Evolutionary conservation across 2,113 vertebrate species (phyloP), one percentile per base, ranked within the genome.

Genomic region (Hemiscyllium ocellatum): DNA sequence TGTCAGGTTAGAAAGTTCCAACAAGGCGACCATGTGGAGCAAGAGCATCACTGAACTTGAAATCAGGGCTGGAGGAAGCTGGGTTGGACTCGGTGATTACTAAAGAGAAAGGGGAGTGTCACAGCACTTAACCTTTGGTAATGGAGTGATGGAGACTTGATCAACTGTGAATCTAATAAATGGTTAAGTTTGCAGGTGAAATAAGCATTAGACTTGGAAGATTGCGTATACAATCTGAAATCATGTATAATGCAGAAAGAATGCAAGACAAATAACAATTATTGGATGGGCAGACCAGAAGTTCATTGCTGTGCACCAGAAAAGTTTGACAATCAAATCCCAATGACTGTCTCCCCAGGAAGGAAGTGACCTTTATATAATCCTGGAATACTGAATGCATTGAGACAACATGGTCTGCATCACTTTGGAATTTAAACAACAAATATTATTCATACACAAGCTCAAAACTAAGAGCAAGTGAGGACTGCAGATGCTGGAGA

Each of bases 351-450:
- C 12, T 29, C 24, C 70, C 72, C 50, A 89, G 86, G 56, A 61
- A 89, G 56, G 33, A 89, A 89, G 24, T 61, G 86, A 0, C 33
- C 56, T 91, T 90, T 65, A 65, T 56, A 20, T 61, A 19, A n/a
- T n/a, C 33, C 65, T 37, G 87, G 56, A 91, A 91, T 20, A 89
- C 50, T 47, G 24, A 90, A 56, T 29, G 4, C 56, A 33, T 89
- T 89, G 83, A 86, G 33, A 50, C 86, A 89, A 10, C 20, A 86
- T 24, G 37, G n/a, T 17, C 20, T 50, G 96, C 96, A 95, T 97
- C 90, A 0, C 66, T 78, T 95, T 42, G 47, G 70, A 52, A 85
- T 65, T 72, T 29, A 56, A 42, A 50, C 2, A 76, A 33, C 19
- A 33, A 76, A n/a, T 66, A 1, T 10, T 66, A 24, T 7, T 94